A percentile compares a stretch with the other conserved stretches of the same genome.
Conservation (phyloP, 1,140 invertebrate species). For the Heliconius hermathena region DNA sequence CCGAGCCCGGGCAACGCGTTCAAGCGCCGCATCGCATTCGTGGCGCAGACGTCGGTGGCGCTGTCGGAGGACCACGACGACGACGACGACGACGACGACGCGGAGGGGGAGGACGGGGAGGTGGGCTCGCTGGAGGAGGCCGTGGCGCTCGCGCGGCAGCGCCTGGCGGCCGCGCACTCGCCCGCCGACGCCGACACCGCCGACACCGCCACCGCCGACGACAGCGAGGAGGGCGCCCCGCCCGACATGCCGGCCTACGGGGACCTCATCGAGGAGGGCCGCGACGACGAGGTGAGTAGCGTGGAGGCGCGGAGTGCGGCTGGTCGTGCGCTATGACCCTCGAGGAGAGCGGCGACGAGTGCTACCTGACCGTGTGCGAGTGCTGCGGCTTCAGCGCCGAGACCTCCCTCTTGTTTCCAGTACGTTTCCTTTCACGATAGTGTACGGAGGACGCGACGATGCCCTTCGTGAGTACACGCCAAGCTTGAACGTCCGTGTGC, state of each 20-base stretch:
- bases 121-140: constrained; percentile 68
- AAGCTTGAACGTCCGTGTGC: constrained; percentile 49
- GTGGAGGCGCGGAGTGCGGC: constrained; percentile 57
- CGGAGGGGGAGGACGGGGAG: constrained; percentile 59
- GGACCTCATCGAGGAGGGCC: constrained; percentile 72
- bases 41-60: constrained; percentile 66
- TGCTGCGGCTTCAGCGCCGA: constrained; percentile 80
- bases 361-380: constrained; percentile 77
- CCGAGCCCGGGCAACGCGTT: constrained; percentile 71
- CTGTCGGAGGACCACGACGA: constrained; percentile 72
- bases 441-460: constrained; percentile 68
- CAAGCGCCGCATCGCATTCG: constrained; percentile 74
- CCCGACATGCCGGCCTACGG: constrained; percentile 77
- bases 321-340: constrained; percentile 78
- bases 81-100: constrained; percentile 69
- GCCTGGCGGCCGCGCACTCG: constrained; percentile 59
- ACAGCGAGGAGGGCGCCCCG: constrained; percentile 61
- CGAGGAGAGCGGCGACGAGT: constrained; percentile 74
- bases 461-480: constrained; percentile 75
- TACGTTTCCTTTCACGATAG: constrained; percentile 77
- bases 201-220: constrained; percentile 53
- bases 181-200: constrained; percentile 59
- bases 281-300: constrained; percentile 66
- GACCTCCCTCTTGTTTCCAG: constrained; percentile 74
- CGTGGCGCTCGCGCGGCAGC: constrained; percentile 72